Conservation (phyloP, 2,888 invertebrate genomes). For the Ectemnius lituratus region DNA sequence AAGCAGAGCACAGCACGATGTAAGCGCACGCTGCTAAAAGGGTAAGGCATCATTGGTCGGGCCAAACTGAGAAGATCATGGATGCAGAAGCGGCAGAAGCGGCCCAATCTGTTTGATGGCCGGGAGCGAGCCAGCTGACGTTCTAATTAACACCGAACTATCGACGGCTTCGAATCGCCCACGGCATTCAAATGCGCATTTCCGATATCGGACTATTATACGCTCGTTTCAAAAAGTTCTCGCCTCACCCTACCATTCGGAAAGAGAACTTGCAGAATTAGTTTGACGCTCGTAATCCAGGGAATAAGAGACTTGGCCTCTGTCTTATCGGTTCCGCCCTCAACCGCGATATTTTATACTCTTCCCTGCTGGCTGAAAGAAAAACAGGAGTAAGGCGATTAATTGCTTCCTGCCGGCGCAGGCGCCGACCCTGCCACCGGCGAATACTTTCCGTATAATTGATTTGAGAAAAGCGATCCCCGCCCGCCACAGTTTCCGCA, state of each 20-base stretch:
- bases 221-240: too few relatives aligned
- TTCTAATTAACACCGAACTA: slow-evolving; percentile 57
- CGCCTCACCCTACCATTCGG: not conserved
- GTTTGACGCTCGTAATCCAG: not conserved
- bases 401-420: slow-evolving; percentile 25
- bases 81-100: slow-evolving; percentile 24
- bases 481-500: not conserved
- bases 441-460: slow-evolving; percentile 36
- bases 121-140: slow-evolving; percentile 44
- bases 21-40: slow-evolving; percentile 15
- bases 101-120: slow-evolving; percentile 51
- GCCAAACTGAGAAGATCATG: slow-evolving; percentile 43
- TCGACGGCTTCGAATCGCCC: slow-evolving; percentile 31
- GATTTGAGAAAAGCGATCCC: slow-evolving; percentile 25
- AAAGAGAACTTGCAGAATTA: slow-evolving; percentile 37
- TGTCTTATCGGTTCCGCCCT: not conserved
- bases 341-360: slow-evolving; percentile 40
- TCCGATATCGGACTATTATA: not conserved
- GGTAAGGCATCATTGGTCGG: not conserved
- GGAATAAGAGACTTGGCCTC: not conserved
- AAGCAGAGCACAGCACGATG: slow-evolving; percentile 22
- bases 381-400: slow-evolving; percentile 36
- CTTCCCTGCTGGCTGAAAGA: slow-evolving; percentile 12
- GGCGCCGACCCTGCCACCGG: slow-evolving; percentile 6
- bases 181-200: not conserved